phyloP scores from a whole-genome alignment of 2,888 invertebrate genomes.

The Nemotelus pantherinus region DNA sequence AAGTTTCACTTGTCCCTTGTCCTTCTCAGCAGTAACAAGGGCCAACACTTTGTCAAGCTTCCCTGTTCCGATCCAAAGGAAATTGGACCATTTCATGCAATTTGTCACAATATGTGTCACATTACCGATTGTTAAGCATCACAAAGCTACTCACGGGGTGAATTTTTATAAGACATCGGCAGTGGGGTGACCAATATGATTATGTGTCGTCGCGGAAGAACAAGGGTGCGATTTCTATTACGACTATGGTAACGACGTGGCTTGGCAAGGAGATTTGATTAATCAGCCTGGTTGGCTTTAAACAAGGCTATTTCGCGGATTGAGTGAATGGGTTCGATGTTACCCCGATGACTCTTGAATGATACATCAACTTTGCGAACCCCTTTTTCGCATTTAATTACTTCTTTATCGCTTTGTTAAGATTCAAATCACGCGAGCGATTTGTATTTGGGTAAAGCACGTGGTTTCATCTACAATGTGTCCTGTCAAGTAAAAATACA shows the following conservation, averaged over 20 bases:
- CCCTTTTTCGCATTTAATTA: conserved; percentile 51
- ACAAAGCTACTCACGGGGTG: conserved; percentile 46
- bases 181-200: conserved; percentile 50
- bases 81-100: conserved; percentile 57
- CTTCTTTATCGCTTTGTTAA: conserved; percentile 53
- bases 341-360: conserved; percentile 48
- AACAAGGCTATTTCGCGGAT: conserved; percentile 38
- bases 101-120: conserved; percentile 66
- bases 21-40: not conserved
- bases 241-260: not conserved
- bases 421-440: conserved; percentile 52
- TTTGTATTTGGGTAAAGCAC: conserved; percentile 27
- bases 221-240: not conserved
- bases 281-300: conserved; percentile 52
- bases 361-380: conserved; percentile 46
- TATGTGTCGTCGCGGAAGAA: conserved; percentile 30
- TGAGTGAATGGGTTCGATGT: conserved; percentile 37
- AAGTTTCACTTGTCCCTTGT: not conserved
- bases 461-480: conserved; percentile 42
- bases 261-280: conserved; percentile 45
- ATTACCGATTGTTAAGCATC: conserved; percentile 59
- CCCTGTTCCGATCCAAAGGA: conserved; percentile 9
- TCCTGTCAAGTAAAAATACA: conserved; percentile 35
- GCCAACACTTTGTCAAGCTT: not conserved
- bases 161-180: conserved; percentile 45